Percentiles rank a stretch among this genome's conserved stretches.
Evolutionary conservation across 1,140 invertebrate species (phyloP).

Genomic region (Drosophila bifasciata): DNA sequence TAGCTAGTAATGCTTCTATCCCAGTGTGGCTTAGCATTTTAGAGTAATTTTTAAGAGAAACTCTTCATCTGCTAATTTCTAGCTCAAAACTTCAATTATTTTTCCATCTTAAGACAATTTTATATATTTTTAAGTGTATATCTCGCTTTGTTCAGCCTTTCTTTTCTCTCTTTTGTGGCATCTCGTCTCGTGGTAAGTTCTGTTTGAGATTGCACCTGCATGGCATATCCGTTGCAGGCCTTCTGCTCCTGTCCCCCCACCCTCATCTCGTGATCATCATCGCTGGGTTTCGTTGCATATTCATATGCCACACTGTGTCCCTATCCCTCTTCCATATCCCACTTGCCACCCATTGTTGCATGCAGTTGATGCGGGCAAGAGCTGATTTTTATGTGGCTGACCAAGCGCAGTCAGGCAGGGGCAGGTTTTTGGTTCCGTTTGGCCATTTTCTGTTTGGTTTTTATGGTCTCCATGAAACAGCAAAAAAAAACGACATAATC

Average conservation of each 20-base stretch:
- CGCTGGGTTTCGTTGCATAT: conserved; percentile 59
- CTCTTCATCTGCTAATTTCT: too few species aligned
- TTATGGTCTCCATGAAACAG: conserved; percentile 48
- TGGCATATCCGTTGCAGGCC: conserved; percentile 57
- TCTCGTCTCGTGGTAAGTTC: conserved; percentile 36
- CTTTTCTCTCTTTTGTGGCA: too few species aligned
- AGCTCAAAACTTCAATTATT: too few species aligned
- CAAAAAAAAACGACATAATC: conserved; percentile 30
- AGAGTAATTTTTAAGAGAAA: too few species aligned
- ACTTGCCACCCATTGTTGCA: conserved; percentile 44
- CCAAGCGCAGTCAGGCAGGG: conserved; percentile 18
- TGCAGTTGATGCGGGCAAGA: conserved; percentile 58
- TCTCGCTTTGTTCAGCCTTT: too few species aligned
- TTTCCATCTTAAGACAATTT: too few species aligned
- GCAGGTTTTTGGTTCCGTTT: conserved; percentile 55
- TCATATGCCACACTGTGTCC: conserved; percentile 40
- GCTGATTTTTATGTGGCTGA: conserved; percentile 75
- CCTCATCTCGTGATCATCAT: conserved; percentile 54
- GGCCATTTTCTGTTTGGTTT: conserved; percentile 73
- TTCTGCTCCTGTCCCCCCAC: conserved; percentile 18
- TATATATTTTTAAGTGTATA: too few species aligned
- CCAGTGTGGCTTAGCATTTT: too few species aligned
- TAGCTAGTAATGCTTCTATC: too few species aligned
- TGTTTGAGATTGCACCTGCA: conserved; percentile 76
- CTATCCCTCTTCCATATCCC: too few species aligned